Evolutionary conservation across 2,113 vertebrate genomes (phyloP).

Genomic region (Edolisoma coerulescens): DNA sequence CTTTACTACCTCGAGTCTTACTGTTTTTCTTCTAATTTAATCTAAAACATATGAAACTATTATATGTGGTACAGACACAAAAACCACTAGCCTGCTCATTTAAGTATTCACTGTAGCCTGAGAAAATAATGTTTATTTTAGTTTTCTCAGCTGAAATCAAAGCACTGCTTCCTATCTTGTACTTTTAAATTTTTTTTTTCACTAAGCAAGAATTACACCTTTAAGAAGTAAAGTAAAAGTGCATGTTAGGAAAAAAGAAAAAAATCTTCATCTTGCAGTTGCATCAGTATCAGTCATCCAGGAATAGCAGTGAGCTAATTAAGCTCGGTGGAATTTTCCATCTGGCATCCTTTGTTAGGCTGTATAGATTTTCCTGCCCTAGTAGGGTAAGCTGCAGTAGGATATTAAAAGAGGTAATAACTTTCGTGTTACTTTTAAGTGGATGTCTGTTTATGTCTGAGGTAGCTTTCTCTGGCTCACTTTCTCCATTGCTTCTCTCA

Average conservation of each 20-base stretch:
- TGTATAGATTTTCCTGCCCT: conserved; percentile 30
- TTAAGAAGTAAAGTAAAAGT: conserved; percentile 1
- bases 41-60: not conserved
- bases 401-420: conserved; percentile 46
- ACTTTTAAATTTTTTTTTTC: not conserved
- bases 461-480: not conserved
- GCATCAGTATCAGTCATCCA: conserved; percentile 16
- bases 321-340: conserved; percentile 64
- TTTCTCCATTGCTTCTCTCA: not conserved
- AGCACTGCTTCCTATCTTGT: not conserved
- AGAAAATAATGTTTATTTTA: not conserved
- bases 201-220: not conserved
- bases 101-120: not conserved
- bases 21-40: not conserved
- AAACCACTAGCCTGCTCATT: not conserved
- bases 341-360: conserved; percentile 51
- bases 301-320: conserved; percentile 51
- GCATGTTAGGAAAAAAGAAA: not conserved
- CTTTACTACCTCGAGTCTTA: not conserved
- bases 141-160: not conserved
- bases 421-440: not conserved
- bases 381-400: conserved; percentile 17
- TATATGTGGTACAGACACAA: not conserved
- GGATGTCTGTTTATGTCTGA: not conserved
- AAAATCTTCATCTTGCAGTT: not conserved